phyloP scores from a whole-genome alignment of 1,140 invertebrate species.

The Calliphora vicina region DNA sequence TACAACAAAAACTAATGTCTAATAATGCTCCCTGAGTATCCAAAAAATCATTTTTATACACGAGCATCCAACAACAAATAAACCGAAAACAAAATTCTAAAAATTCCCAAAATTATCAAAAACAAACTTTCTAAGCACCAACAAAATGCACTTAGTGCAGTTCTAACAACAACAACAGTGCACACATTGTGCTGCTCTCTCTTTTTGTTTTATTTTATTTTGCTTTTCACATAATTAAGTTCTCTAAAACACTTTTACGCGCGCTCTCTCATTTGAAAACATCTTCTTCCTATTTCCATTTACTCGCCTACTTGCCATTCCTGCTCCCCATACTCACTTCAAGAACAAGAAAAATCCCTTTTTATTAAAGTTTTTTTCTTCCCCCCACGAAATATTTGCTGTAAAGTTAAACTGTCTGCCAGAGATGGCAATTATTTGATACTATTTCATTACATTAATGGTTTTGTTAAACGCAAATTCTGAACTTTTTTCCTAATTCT shows the following conservation, averaged over 20 bases:
- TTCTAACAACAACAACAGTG: not conserved
- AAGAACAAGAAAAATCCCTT: no score
- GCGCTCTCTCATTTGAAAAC: not conserved
- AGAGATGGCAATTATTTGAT: no score
- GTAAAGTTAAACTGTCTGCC: no score
- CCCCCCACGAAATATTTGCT: no score
- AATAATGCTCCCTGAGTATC: constrained; percentile 1
- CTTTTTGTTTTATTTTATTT: no score
- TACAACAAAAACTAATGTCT: constrained; percentile 13
- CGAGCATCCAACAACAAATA: not conserved
- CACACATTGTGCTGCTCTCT: not conserved
- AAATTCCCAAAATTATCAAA: not conserved
- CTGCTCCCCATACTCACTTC: not conserved
- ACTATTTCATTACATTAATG: no score
- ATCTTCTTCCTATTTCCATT: not conserved
- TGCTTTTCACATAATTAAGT: not conserved
- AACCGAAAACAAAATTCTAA: not conserved
- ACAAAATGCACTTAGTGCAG: not conserved
- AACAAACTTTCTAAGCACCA: not conserved
- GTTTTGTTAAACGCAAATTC: no score
- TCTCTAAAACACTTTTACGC: not conserved
- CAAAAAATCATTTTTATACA: not conserved
- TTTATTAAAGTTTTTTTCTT: no score
- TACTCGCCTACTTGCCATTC: not conserved
- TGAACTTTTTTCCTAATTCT: no score